Evolutionary conservation across 2,113 vertebrate species (phyloP).

Genomic region (Macaca mulatta): DNA sequence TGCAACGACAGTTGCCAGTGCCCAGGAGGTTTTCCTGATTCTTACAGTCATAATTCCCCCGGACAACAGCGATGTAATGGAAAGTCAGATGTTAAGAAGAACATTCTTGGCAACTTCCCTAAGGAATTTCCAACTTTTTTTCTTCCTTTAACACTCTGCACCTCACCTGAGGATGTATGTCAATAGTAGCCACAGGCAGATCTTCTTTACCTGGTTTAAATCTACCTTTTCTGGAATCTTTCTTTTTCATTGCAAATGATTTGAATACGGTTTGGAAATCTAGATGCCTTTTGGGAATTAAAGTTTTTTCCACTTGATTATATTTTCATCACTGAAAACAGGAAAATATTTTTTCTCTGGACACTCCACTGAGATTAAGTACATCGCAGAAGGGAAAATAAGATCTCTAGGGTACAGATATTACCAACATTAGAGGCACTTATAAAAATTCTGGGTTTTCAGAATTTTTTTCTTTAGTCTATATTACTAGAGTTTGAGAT

Average conservation of each 20-base stretch:
- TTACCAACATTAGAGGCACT: constrained; percentile 16
- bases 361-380: constrained; percentile 18
- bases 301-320: neutral
- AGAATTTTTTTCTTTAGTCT: constrained; percentile 8
- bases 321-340: constrained; percentile 24
- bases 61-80: neutral
- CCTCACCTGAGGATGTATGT: neutral
- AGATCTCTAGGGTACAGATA: neutral
- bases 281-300: neutral
- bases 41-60: neutral
- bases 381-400: constrained; percentile 17
- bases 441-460: neutral
- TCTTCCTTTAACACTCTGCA: neutral
- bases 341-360: neutral
- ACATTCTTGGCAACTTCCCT: neutral
- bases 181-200: neutral
- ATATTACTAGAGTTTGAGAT: neutral
- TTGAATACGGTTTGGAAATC: neutral
- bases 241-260: constrained; percentile 41
- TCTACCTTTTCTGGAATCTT: neutral
- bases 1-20: neutral
- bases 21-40: neutral
- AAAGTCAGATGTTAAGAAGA: neutral
- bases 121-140: neutral
- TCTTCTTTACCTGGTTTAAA: neutral